Percentiles rank a stretch among this genome's conserved stretches.
Conservation (phyloP, 2,113 vertebrate genomes). For the Leptodactylus fuscus region DNA sequence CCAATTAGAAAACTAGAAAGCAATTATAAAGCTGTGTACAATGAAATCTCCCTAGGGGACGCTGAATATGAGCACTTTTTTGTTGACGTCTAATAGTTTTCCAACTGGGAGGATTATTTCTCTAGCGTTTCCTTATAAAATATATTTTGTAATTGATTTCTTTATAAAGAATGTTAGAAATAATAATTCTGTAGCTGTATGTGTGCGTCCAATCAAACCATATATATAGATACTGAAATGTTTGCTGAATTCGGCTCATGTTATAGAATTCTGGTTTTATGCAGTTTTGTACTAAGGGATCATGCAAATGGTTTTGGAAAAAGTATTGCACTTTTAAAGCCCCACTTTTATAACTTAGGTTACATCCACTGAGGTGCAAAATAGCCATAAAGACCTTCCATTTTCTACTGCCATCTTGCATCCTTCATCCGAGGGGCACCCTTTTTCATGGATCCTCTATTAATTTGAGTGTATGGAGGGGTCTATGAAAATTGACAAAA, state of each 20-base stretch:
- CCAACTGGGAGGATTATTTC: slow-evolving; percentile 47
- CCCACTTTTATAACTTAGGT: too few relatives aligned
- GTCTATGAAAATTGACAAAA: too few relatives aligned
- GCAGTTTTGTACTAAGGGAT: neutral
- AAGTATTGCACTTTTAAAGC: too few relatives aligned
- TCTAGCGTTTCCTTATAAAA: neutral
- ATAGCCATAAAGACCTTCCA: too few relatives aligned
- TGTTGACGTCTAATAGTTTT: slow-evolving; percentile 15
- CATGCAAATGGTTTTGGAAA: neutral
- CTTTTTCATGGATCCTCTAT: too few relatives aligned
- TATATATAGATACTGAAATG: neutral
- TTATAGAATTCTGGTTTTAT: neutral
- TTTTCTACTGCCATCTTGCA: too few relatives aligned
- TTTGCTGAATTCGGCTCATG: neutral
- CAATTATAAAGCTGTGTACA: slow-evolving; percentile 54
- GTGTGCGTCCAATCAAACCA: neutral
- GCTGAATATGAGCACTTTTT: slow-evolving; percentile 40
- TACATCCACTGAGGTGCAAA: too few relatives aligned
- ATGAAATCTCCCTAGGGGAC: slow-evolving; percentile 31
- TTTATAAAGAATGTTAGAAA: neutral
- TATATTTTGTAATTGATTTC: slow-evolving; percentile 17
- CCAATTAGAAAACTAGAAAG: slow-evolving; percentile 24
- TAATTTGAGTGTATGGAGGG: too few relatives aligned
- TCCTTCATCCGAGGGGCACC: too few relatives aligned
- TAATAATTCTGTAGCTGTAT: neutral